Evolutionary conservation across 2,888 invertebrate species (phyloP), one percentile per base, ranked within the genome.

Genomic region (Orthosia gracilis): DNA sequence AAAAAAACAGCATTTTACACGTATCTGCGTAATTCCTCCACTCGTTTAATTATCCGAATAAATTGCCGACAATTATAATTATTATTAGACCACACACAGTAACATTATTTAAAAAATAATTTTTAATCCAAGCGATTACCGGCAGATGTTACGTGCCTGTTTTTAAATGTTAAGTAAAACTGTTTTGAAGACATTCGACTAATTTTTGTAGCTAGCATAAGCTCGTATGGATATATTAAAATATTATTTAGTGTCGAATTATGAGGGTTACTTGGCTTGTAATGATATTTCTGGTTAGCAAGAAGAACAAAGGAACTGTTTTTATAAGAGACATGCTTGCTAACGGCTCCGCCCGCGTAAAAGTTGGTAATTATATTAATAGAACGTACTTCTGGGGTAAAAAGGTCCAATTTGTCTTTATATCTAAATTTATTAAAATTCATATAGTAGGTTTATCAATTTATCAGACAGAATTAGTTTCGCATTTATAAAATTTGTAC

Each of bases 81-180:
- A 83, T 83, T 77, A 78, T 80, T 77, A 85, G 91, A 89, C 92
- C 92, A 91, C 92, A 91, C 90, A 84, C 80, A 69, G 71, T 80
- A 69, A 73, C 82, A 80, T 87, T 87, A 84, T 86, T 79, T 85
- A 85, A 85, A 82, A 86, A 86, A 86, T 84, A 81, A 77, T 85
- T 86, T 88, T 86, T 83, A 81, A 85, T 83, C 82, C 80, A 78
- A 80, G 72, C 85, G 85, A 89, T 89, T 91, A 85, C 66, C 7
- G 70, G 85, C 92, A 92, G 91, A 89, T 92, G 91, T 84, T 73
- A 66, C 67, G 70, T 72, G 74, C 83, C 78, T 54, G 78, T 75
- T 85, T 88, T 84, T 87, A 91, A 92, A 92, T 90, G 91, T 89
- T 89, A 90, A 89, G 87, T 77, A 31, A 72, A 73, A 73, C 69